These are phyloP conservation scores for Caenorhabditis inopinata DNA, from an alignment of 1,140 invertebrate genomes.

Conservation along the genomic window DNA sequence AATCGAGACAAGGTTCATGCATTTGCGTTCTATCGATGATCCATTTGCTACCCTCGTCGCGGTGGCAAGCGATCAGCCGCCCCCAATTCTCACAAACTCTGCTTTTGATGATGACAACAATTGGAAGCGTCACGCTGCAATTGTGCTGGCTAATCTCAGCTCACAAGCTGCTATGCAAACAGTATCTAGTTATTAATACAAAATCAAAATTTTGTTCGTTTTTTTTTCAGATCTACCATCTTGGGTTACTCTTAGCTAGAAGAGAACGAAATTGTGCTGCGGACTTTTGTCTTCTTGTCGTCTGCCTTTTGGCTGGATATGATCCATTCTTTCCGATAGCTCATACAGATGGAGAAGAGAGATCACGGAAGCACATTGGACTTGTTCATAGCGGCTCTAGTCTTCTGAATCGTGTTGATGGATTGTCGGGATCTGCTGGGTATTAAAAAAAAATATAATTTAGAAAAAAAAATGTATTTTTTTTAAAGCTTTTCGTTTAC, in stretches of 20 bases:
- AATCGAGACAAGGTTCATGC: slow-evolving; percentile 33
- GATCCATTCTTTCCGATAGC: slow-evolving; percentile 1
- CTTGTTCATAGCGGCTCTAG: neutral
- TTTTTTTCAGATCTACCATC: slow-evolving; percentile 22
- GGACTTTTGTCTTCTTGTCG: slow-evolving; percentile 41
- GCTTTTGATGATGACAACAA: slow-evolving; percentile 24
- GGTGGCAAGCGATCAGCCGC: slow-evolving; percentile 31
- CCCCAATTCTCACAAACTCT: slow-evolving; percentile 34
- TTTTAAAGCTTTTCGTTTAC: slow-evolving; percentile 40
- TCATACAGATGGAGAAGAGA: neutral
- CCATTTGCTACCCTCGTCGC: slow-evolving; percentile 39
- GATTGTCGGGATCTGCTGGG: neutral
- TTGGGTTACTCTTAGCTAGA: slow-evolving; percentile 31
- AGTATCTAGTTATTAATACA: neutral
- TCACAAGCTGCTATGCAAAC: neutral
- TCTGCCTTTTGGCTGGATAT: slow-evolving; percentile 24
- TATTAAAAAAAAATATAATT: neutral
- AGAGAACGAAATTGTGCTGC: slow-evolving; percentile 39
- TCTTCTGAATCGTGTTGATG: neutral
- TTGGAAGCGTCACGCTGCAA: slow-evolving; percentile 40
- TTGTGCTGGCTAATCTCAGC: slow-evolving; percentile 33
- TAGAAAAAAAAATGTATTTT: neutral
- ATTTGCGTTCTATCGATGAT: slow-evolving; percentile 21
- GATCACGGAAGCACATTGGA: neutral
- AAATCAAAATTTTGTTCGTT: neutral